Base-by-base conservation (phyloP, 2,888 invertebrate genomes). In the Cremastinae sp. region DNA sequence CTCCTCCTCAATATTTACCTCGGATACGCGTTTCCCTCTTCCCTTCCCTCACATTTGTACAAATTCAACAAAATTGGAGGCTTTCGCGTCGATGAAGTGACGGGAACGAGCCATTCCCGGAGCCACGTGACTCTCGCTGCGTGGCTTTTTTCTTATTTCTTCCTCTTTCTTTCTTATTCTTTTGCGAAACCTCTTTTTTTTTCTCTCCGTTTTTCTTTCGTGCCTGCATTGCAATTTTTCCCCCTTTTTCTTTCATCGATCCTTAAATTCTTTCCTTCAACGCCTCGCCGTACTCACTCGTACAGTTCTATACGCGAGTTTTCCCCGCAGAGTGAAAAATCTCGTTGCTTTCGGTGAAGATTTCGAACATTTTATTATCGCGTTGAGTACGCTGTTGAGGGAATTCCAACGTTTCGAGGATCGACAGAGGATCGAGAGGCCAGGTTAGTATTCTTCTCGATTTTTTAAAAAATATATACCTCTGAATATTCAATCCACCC, bases 361-460 rank as follows among this genome's bases (percentile, higher is more conserved):
- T 68, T 53, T 38, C 41, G 59, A 65, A 59, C 58, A 38, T 59
- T 38, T 45, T 65, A 59, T 28, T 68, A 61, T 45, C 62, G 10
- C 36, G 45, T 10, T 43, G 14, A 47, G 22, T 22, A 41, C n/a
- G 38, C 45, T 58, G 45, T n/a, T 38, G 49, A 45, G 28, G 45
- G 49, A 70, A 59, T 65, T 64, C 28, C 45, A 47, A 45, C 45
- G 51, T 70, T 65, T 61, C 54, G 65, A 65, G 59, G 65, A 58
- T 75, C 51, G 59, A 65, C 28, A 53, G 70, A 65, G 65, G 59
- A 75, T 75, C 62, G 74, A 70, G 65, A 70, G 47, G 53, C 59
- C 74, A 75, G 74, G 74, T 75, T 53, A 43, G 74, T 74, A n/a
- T 14, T 9, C 8, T 9, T n/a, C 53, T 49, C 5, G 2, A 22